Percentiles rank a stretch among this genome's conserved stretches.
These are phyloP conservation scores for Remorina albescens DNA, from an alignment of 2,797 vertebrate genomes.

Conservation along the genomic window DNA sequence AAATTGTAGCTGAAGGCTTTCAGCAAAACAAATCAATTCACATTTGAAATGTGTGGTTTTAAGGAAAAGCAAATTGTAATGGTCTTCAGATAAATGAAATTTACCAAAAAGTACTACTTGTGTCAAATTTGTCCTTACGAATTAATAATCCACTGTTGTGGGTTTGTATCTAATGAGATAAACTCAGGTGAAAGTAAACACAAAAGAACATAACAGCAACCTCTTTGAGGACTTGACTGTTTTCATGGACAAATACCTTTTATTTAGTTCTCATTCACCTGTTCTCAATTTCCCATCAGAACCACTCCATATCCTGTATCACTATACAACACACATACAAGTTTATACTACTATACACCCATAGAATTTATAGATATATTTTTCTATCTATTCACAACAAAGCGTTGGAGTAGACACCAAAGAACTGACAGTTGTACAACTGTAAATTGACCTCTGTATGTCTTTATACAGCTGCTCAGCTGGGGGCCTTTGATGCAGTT, in stretches of 20 bases:
- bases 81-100: neutral
- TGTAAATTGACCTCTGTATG: conserved; percentile 42
- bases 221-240: neutral
- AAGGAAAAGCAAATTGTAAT: neutral
- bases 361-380: too few relatives aligned
- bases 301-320: neutral
- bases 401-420: neutral
- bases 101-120: neutral
- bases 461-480: conserved; percentile 85
- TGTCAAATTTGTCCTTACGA: too few relatives aligned
- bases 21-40: neutral
- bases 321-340: neutral
- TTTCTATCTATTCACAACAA: conserved; percentile 7
- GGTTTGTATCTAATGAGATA: conserved; percentile 1
- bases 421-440: conserved; percentile 10
- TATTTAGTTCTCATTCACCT: conserved; percentile 4
- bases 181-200: conserved; percentile 5
- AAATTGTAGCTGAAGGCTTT: neutral
- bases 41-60: neutral
- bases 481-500: conserved; percentile 93
- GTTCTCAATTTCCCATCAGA: neutral
- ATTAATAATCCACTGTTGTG: neutral
- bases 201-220: neutral
- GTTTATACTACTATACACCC: conserved; percentile 4
- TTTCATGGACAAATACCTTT: neutral